Percentiles rank a stretch among this genome's conserved stretches.
phyloP scores from a whole-genome alignment of 92 coral and sea anemone genomes.

The Virgularia gustaviana region DNA sequence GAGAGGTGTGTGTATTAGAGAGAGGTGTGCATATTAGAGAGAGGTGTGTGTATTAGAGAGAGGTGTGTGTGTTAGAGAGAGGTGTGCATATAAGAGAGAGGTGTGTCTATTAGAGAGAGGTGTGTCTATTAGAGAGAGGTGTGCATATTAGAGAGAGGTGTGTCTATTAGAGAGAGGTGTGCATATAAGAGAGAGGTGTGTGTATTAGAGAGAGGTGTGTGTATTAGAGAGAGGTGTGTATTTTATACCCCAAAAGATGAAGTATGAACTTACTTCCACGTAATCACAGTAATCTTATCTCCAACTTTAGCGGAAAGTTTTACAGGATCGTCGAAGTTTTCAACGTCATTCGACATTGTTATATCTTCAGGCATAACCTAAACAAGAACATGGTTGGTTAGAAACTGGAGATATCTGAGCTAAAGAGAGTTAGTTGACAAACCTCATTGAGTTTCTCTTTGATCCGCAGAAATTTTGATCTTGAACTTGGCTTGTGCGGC shows the following conservation, averaged over 20 bases:
- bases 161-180: too few relatives aligned
- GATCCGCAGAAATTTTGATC: slow-evolving; percentile 68
- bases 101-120: too few relatives aligned
- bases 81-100: too few relatives aligned
- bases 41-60: too few relatives aligned
- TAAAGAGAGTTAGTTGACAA: not conserved
- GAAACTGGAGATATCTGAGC: not conserved
- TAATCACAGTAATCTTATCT: slow-evolving; percentile 70
- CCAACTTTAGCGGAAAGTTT: slow-evolving; percentile 70
- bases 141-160: too few relatives aligned
- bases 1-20: too few relatives aligned
- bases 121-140: too few relatives aligned
- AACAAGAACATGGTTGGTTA: not conserved
- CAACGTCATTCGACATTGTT: slow-evolving; percentile 49
- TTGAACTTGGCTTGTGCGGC: slow-evolving; percentile 70
- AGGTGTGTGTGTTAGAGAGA: too few relatives aligned
- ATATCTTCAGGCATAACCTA: slow-evolving; percentile 80
- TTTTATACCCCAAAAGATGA: not conserved
- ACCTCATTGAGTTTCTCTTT: slow-evolving; percentile 68
- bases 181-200: too few relatives aligned
- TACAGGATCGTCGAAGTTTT: slow-evolving; percentile 67
- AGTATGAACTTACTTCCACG: slow-evolving; percentile 63
- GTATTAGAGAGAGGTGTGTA: too few relatives aligned
- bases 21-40: too few relatives aligned
- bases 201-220: too few relatives aligned